Evolutionary conservation across 1,140 invertebrate genomes (phyloP).

Genomic region (Pentalonia nigronervosa): DNA sequence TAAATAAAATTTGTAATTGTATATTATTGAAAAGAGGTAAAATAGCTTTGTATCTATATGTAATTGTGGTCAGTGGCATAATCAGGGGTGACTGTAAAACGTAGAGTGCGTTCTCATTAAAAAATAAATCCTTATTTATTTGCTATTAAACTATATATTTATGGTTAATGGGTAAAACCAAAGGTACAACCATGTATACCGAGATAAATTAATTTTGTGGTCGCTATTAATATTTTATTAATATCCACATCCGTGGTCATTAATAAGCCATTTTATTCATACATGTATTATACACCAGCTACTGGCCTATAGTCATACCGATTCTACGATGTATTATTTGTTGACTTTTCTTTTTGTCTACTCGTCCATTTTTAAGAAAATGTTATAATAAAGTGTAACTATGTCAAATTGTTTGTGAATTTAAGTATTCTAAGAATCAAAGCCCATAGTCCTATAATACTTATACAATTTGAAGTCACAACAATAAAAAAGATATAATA

Average conservation of each 20-base stretch:
- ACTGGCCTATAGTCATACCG: too few species aligned
- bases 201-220: not conserved
- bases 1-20: too few species aligned
- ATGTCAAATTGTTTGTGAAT: not conserved
- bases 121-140: not conserved
- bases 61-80: not conserved
- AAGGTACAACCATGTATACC: not conserved
- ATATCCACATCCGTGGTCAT: not conserved
- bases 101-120: not conserved
- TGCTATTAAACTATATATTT: not conserved
- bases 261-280: not conserved
- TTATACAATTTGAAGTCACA: not conserved
- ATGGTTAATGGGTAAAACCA: not conserved
- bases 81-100: not conserved
- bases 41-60: too few species aligned
- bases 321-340: too few species aligned
- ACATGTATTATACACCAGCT: too few species aligned
- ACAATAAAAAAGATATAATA: not conserved
- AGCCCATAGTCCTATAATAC: not conserved
- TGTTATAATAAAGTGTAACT: not conserved
- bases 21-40: too few species aligned
- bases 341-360: not conserved
- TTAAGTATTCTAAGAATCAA: not conserved
- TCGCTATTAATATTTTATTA: not conserved
- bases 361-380: not conserved